phyloP scores from a whole-genome alignment of 2,888 invertebrate species.

The Pseudococcus viburni region DNA sequence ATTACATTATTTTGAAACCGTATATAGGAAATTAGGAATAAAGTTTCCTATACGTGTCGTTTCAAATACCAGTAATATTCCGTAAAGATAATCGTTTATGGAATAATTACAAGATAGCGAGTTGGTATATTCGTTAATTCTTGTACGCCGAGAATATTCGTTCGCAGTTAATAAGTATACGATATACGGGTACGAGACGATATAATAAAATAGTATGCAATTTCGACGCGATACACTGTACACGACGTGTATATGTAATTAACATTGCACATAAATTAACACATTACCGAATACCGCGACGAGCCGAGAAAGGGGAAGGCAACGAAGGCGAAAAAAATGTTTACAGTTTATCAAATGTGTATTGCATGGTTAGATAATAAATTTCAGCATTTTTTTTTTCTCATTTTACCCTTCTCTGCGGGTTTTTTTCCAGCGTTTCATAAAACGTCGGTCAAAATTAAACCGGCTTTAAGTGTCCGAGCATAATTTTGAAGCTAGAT shows the following conservation, averaged over 20 bases:
- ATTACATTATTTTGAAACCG: background rate
- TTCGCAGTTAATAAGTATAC: background rate
- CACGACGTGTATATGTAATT: background rate
- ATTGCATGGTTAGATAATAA: conserved; percentile 6
- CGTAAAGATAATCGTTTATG: conserved; percentile 6
- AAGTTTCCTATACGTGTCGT: background rate
- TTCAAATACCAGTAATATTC: background rate
- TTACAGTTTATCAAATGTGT: conserved; percentile 15
- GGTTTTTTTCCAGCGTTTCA: background rate
- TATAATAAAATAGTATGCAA: conserved; percentile 20
- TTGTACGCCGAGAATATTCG: background rate
- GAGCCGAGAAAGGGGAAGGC: background rate
- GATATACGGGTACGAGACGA: background rate
- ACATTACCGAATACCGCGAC: background rate
- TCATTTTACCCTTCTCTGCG: background rate
- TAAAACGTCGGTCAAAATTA: conserved; percentile 36
- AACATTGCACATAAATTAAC: conserved; percentile 32
- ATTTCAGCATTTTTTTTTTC: background rate
- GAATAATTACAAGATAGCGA: background rate
- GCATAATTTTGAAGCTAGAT: conserved; percentile 13
- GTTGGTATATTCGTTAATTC: background rate
- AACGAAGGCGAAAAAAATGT: conserved; percentile 8
- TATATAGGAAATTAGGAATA: background rate
- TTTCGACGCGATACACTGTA: background rate
- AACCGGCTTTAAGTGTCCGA: conserved; percentile 2